Evolutionary conservation across 2,888 invertebrate genomes (phyloP).

Genomic region (Coelopa pilipes): DNA sequence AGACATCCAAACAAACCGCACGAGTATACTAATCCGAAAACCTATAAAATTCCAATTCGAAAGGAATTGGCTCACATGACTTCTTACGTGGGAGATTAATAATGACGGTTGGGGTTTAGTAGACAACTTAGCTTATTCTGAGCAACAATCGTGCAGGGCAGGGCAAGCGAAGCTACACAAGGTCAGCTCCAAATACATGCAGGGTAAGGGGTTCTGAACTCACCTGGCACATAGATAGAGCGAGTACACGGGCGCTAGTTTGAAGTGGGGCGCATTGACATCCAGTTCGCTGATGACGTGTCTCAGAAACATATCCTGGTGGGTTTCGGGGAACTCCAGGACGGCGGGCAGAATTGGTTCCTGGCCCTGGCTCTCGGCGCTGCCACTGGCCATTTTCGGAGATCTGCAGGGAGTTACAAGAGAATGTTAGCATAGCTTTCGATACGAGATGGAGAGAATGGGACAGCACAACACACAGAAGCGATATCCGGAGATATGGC

Average conservation of each 20-base stretch:
- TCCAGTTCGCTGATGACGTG: conserved; percentile 89
- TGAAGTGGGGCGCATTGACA: conserved; percentile 90
- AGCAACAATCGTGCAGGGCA: conserved; percentile 28
- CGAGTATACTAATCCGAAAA: too few relatives aligned
- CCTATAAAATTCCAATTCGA: background rate
- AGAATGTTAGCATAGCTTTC: background rate
- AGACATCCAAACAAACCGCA: too few relatives aligned
- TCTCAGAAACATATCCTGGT: conserved; percentile 91
- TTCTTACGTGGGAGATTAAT: too few relatives aligned
- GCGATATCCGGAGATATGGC: background rate
- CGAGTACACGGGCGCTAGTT: conserved; percentile 96
- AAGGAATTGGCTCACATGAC: background rate
- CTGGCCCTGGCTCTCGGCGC: conserved; percentile 73
- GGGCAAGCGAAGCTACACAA: background rate
- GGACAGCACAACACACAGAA: conserved; percentile 24
- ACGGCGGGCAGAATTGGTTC: conserved; percentile 94
- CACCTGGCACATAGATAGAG: conserved; percentile 91
- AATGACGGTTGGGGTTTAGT: background rate
- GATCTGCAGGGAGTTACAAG: conserved; percentile 50
- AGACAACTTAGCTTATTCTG: background rate
- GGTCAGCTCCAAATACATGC: too few relatives aligned
- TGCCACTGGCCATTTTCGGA: conserved; percentile 58
- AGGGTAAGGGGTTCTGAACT: conserved; percentile 27
- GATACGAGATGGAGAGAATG: conserved; percentile 19
- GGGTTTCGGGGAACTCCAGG: conserved; percentile 93